Evolutionary conservation across 1,140 invertebrate genomes (phyloP).

Genomic region (Halictus rubicundus): DNA sequence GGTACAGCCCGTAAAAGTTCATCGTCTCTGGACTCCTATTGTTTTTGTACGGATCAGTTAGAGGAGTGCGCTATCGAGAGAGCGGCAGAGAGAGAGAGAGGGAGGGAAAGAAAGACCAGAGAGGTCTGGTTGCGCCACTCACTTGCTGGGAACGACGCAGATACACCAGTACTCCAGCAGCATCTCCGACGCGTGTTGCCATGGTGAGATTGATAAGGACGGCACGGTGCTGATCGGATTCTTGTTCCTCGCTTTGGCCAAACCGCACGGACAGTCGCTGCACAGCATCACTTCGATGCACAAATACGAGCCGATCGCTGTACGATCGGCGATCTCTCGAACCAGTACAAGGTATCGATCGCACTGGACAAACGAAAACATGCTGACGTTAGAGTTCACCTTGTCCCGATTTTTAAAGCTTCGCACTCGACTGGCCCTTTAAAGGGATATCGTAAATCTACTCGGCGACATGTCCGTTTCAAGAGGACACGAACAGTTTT

Average conservation of each 20-base stretch:
- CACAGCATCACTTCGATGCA: slow-evolving; percentile 88
- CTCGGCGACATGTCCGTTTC: no score
- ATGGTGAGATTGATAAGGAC: slow-evolving; percentile 71
- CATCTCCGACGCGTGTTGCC: slow-evolving; percentile 79
- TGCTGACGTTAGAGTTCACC: no score
- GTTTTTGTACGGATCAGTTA: neutral
- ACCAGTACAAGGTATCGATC: slow-evolving; percentile 82
- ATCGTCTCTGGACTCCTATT: slow-evolving; percentile 76
- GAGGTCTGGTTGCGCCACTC: slow-evolving; percentile 54
- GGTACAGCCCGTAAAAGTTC: slow-evolving; percentile 88
- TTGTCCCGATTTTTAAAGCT: no score
- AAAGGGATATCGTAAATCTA: no score
- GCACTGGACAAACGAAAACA: slow-evolving; percentile 69
- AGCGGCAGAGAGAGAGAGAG: no score
- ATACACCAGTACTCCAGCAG: slow-evolving; percentile 90
- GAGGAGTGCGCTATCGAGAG: neutral
- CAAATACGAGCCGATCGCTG: slow-evolving; percentile 82
- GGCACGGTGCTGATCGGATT: slow-evolving; percentile 71
- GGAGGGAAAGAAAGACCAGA: neutral
- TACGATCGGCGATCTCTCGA: slow-evolving; percentile 80
- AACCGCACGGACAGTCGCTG: slow-evolving; percentile 85
- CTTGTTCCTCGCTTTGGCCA: slow-evolving; percentile 78
- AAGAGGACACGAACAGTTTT: no score
- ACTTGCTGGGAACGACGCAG: slow-evolving; percentile 84
- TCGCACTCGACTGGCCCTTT: no score